Evolutionary conservation across 35 echinoderm and acorn worm species (phyloP), one percentile per base, ranked within the genome.

Genomic region (Chiridota heheva): DNA sequence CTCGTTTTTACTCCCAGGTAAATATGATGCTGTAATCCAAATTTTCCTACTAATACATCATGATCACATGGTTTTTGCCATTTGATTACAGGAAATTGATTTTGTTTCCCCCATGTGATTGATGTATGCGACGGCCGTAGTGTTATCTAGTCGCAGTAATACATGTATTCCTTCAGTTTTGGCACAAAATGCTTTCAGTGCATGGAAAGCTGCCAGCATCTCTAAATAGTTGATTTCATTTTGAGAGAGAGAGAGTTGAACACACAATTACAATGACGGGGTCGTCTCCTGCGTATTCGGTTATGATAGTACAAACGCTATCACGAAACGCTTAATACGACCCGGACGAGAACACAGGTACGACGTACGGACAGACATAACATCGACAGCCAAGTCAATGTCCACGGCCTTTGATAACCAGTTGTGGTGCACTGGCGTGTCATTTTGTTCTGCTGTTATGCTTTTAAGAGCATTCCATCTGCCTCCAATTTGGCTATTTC

Each of bases 381-480:
- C n/a, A n/a, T n/a, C n/a, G n/a, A n/a, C n/a, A n/a, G n/a, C n/a
- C n/a, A n/a, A n/a, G n/a, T n/a, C n/a, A n/a, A n/a, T n/a, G n/a
- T n/a, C n/a, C n/a, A n/a, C n/a, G n/a, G n/a, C n/a, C n/a, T n/a
- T n/a, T n/a, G n/a, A n/a, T n/a, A n/a, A n/a, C n/a, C n/a, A n/a
- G n/a, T n/a, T n/a, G n/a, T n/a, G n/a, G n/a, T n/a, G n/a, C n/a
- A n/a, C n/a, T n/a, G n/a, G n/a, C n/a, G n/a, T n/a, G n/a, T 56
- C 24, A 31, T 81, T 70, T 37, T 55, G 55, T 6, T 25, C 42
- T 2, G 72, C 70, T 33, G 26, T 26, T 4, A 20, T 25, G 5
- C 33, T 37, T 71, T 88, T 76, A 26, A 43, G 32, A 7, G 5
- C 30, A 55, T 88, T 80, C 85, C 85, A 88, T 60, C 85, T 81